Evolutionary conservation across 2,113 vertebrate species (phyloP).

Genomic region (Pedetes capensis): DNA sequence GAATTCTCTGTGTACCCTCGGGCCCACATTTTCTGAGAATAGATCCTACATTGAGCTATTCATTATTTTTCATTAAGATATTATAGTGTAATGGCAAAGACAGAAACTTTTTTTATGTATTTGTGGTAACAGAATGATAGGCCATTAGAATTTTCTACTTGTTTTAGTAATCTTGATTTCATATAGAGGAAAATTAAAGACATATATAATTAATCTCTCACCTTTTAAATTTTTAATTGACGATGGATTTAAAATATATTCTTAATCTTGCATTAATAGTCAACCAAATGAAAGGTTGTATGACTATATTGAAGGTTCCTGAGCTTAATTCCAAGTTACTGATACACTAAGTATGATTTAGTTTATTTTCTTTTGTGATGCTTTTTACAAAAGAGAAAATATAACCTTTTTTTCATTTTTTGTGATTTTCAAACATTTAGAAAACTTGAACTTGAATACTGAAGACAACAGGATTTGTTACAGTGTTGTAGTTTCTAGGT

Average conservation of each 20-base stretch:
- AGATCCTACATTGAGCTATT: background rate
- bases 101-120: background rate
- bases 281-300: background rate
- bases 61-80: background rate
- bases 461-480: background rate
- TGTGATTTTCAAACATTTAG: background rate
- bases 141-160: background rate
- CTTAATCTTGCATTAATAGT: background rate
- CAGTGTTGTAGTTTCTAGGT: background rate
- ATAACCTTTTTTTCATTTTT: background rate
- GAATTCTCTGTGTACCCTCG: background rate
- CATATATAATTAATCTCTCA: background rate
- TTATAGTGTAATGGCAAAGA: background rate
- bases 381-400: background rate
- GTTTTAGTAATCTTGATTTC: constrained; percentile 15
- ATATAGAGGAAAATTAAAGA: background rate
- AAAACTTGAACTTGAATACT: background rate
- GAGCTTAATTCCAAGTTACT: background rate
- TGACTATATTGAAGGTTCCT: background rate
- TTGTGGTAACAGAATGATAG: background rate
- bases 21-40: background rate
- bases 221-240: constrained; percentile 4
- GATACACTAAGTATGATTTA: background rate
- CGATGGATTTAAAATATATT: background rate
- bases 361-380: constrained; percentile 1